Evolutionary conservation across 2,797 vertebrate species (phyloP), one percentile per base, ranked within the genome.

Genomic region (Salmo trutta): DNA sequence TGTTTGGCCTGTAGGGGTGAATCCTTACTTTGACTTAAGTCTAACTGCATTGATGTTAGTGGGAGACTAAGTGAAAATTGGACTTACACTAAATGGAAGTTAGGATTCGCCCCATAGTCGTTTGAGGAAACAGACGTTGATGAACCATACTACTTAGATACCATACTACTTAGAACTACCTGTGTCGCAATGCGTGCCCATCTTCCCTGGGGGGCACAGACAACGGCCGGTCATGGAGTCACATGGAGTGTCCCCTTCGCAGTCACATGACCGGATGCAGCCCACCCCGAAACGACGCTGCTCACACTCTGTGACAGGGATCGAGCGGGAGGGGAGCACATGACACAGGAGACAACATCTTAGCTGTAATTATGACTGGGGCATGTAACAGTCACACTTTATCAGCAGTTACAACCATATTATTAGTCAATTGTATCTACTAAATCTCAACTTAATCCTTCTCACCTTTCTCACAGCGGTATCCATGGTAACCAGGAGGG

Each of bases 131-230:
- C 33, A 4, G 68, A 41, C 21, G n/a, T 14, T 47, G 41, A 12
- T 47, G 41, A 47, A 47, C 2, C 41, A 47, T 47, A 47, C 10
- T 47, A 12, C 41, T 47, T 47, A 14, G 41, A 47, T 47, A 47
- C 2, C 41, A 47, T 47, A 47, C 10, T 47, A 12, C 41, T 47
- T 47, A 14, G 41, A 47, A 12, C 1, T 27, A 4, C 56, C 10
- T 10, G 69, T 85, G 16, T 95, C 92, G 75, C 98, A 99, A 54
- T 62, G 87, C 78, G 56, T 33, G 79, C 98, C 97, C 0, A 91
- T 96, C 89, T 87, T 96, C 69, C 98, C 98, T 0, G 96, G 94
- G 0, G 95, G 91, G 4, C 98, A 99, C 5, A 95, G 84, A 77
- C 98, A 99, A 33, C 1, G 83, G 79, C 98, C 98, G 0, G 91